Evolutionary conservation across 1,140 invertebrate species (phyloP).

Genomic region (Chymomyza costata): DNA sequence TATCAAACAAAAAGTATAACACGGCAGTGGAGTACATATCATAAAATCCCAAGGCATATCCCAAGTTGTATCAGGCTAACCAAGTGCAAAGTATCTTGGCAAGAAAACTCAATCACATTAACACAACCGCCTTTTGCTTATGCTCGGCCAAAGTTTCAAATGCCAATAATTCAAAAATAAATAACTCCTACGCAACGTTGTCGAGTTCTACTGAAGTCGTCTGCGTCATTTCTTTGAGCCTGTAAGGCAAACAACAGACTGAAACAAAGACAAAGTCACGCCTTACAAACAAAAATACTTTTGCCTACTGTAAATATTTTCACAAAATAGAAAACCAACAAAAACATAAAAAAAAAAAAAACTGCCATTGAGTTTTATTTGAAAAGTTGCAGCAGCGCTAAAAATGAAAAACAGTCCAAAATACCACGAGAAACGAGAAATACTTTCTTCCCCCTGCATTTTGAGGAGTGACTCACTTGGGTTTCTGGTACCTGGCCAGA

Average conservation of each 20-base stretch:
- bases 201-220: too few relatives aligned
- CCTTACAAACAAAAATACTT: constrained; percentile 43
- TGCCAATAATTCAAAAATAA: constrained; percentile 68
- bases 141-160: constrained; percentile 33
- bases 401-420: constrained; percentile 27
- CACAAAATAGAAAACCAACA: too few relatives aligned
- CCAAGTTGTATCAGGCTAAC: too few relatives aligned
- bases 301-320: constrained; percentile 68
- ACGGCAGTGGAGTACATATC: neutral
- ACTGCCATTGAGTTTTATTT: constrained; percentile 64
- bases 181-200: constrained; percentile 64
- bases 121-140: neutral
- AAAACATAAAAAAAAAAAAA: too few relatives aligned
- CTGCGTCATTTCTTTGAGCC: too few relatives aligned
- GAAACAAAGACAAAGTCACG: constrained; percentile 61
- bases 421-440: constrained; percentile 26
- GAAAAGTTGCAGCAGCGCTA: constrained; percentile 46
- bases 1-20: neutral
- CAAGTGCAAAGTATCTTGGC: neutral
- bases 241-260: constrained; percentile 4
- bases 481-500: constrained; percentile 33
- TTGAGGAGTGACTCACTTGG: neutral
- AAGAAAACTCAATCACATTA: constrained; percentile 9
- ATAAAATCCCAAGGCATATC: too few relatives aligned
- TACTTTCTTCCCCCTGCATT: neutral